Percentiles rank a stretch among this genome's conserved stretches.
phyloP scores from a whole-genome alignment of 1,140 invertebrate species.

The Mamestra configurata region DNA sequence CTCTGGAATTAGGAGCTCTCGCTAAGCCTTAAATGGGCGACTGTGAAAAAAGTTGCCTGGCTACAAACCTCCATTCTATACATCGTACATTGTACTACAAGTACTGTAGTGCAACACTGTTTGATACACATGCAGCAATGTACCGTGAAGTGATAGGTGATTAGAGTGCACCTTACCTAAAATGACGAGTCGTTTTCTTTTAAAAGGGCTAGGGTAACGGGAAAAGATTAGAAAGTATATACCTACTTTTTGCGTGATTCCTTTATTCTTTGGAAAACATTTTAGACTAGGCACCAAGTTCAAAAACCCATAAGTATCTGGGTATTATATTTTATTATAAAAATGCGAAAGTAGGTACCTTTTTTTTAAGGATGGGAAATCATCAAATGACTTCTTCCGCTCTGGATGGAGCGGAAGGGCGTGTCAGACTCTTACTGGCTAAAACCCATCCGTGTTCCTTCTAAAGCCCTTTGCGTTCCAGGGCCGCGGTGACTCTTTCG shows the following conservation, averaged over 20 bases:
- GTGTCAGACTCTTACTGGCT: too few species aligned
- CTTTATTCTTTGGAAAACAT: slow-evolving; percentile 20
- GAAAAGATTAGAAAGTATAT: slow-evolving; percentile 28
- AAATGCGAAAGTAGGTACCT: too few species aligned
- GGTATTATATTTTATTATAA: too few species aligned
- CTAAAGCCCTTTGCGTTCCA: too few species aligned
- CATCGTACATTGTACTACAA: slow-evolving; percentile 11
- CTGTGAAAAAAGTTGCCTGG: slow-evolving; percentile 63
- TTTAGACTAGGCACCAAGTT: too few species aligned
- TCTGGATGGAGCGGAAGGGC: too few species aligned
- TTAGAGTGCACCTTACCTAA: slow-evolving; percentile 1
- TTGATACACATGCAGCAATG: slow-evolving; percentile 29
- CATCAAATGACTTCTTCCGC: too few species aligned
- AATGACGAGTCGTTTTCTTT: slow-evolving; percentile 31
- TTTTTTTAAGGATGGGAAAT: too few species aligned
- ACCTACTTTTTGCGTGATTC: background rate
- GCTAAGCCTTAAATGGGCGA: slow-evolving; percentile 63
- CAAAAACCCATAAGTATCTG: too few species aligned
- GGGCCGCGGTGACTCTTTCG: too few species aligned
- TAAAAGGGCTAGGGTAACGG: slow-evolving; percentile 26
- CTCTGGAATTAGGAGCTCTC: slow-evolving; percentile 76
- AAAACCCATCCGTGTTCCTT: too few species aligned
- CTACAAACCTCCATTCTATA: slow-evolving; percentile 9
- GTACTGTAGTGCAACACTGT: background rate
- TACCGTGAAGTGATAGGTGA: background rate